These are phyloP conservation scores for Norana najaformis DNA, from an alignment of 2,888 invertebrate species.

Conservation along the genomic window DNA sequence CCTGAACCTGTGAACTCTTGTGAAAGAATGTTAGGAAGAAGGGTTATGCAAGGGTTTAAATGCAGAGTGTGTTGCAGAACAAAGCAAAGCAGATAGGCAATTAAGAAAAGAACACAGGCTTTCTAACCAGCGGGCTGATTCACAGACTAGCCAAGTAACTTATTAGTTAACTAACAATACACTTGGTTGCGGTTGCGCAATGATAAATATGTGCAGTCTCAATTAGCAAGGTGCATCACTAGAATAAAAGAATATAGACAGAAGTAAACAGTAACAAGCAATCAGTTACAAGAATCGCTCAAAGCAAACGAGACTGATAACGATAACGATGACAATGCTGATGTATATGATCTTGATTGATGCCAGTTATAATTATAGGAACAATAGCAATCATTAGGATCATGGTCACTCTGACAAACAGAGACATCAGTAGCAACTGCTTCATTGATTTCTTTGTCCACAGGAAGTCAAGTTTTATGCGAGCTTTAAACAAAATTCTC, in stretches of 20 bases:
- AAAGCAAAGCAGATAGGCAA: not conserved
- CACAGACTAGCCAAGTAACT: not conserved
- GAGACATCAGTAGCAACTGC: not conserved
- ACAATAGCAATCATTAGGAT: not conserved
- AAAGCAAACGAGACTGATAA: not conserved
- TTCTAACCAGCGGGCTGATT: not conserved
- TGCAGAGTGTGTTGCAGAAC: not conserved
- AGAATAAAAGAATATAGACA: not conserved
- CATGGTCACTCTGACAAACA: not conserved
- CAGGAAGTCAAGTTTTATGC: not conserved
- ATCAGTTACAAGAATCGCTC: not conserved
- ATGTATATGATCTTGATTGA: not conserved
- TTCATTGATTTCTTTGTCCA: not conserved
- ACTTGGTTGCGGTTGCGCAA: not conserved
- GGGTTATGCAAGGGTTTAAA: not conserved
- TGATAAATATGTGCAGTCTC: not conserved
- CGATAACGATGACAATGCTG: not conserved
- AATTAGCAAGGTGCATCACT: not conserved
- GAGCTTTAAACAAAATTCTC: not conserved
- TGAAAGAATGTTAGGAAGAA: not conserved
- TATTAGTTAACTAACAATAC: not conserved
- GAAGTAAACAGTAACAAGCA: not conserved
- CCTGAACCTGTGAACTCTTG: not conserved
- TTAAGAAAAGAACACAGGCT: not conserved
- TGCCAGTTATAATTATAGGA: not conserved